Evolutionary conservation across 2,888 invertebrate species (phyloP).

Genomic region (Pseudococcus jackbeardsleyi): DNA sequence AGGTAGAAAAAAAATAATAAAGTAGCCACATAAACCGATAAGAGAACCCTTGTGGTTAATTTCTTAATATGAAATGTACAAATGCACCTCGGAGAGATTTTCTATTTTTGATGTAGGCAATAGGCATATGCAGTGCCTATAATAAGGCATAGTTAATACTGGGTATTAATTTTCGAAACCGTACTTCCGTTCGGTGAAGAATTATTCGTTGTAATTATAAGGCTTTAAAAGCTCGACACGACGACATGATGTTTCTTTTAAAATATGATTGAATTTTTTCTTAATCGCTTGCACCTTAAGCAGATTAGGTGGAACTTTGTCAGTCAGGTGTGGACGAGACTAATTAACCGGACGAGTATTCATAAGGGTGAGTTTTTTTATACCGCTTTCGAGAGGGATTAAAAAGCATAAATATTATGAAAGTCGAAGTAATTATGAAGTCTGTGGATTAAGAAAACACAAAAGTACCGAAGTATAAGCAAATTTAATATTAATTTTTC

Average conservation of each 20-base stretch:
- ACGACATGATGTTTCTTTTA: slow-evolving; percentile 30
- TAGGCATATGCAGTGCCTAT: background rate
- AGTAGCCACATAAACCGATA: slow-evolving; percentile 9
- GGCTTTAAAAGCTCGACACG: slow-evolving; percentile 51
- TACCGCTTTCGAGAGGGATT: too few relatives aligned
- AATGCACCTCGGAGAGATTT: slow-evolving; percentile 14
- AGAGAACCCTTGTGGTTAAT: background rate
- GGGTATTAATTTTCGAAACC: slow-evolving; percentile 60
- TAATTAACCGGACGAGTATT: too few relatives aligned
- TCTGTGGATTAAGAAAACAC: too few relatives aligned
- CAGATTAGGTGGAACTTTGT: background rate
- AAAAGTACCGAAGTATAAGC: too few relatives aligned
- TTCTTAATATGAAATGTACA: background rate
- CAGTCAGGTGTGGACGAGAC: too few relatives aligned
- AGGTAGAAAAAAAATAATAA: background rate
- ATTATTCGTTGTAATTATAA: slow-evolving; percentile 54
- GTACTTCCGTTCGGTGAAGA: slow-evolving; percentile 36
- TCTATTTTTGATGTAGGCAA: background rate
- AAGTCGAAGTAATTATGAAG: too few relatives aligned
- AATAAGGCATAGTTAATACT: background rate
- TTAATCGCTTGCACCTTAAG: slow-evolving; percentile 50
- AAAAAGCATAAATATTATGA: too few relatives aligned
- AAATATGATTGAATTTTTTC: slow-evolving; percentile 33
- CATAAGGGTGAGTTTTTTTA: too few relatives aligned
- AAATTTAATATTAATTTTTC: too few relatives aligned